phyloP scores from a whole-genome alignment of 2,113 vertebrate genomes.

The Cheilinus undulatus region DNA sequence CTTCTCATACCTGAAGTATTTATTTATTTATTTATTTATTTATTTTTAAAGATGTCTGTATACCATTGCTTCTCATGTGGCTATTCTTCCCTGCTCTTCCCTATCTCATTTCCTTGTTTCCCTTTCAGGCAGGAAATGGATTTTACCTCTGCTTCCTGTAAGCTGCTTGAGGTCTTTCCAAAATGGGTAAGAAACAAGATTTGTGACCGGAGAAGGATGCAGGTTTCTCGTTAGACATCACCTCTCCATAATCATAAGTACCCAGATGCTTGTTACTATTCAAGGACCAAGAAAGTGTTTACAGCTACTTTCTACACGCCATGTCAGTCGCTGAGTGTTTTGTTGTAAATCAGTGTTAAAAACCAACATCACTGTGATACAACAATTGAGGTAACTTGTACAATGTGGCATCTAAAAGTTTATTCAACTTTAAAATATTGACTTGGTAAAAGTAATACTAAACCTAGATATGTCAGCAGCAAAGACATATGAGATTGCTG shows the following conservation, averaged over 20 bases:
- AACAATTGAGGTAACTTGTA: too few relatives aligned
- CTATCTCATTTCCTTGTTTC: slow-evolving; percentile 29
- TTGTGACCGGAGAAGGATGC: slow-evolving; percentile 13
- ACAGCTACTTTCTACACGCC: not conserved
- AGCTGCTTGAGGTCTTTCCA: slow-evolving; percentile 20
- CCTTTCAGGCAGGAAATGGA: slow-evolving; percentile 45
- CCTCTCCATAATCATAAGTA: not conserved
- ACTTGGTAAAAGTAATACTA: too few relatives aligned
- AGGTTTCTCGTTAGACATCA: slow-evolving; percentile 1
- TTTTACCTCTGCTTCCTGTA: slow-evolving; percentile 54
- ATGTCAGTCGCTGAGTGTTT: not conserved
- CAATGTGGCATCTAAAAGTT: too few relatives aligned
- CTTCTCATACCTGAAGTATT: too few relatives aligned
- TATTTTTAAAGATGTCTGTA: slow-evolving; percentile 4
- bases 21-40: not conserved
- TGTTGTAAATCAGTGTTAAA: too few relatives aligned
- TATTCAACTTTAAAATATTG: too few relatives aligned
- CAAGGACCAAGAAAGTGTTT: not conserved
- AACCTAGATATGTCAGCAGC: too few relatives aligned
- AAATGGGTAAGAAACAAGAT: slow-evolving; percentile 19
- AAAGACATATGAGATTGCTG: too few relatives aligned
- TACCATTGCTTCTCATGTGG: not conserved
- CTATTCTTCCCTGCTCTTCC: slow-evolving; percentile 4
- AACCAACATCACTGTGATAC: too few relatives aligned
- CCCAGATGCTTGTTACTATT: not conserved